Evolutionary conservation across 2,113 vertebrate genomes (phyloP).

Genomic region (Chloropsis cyanopogon): DNA sequence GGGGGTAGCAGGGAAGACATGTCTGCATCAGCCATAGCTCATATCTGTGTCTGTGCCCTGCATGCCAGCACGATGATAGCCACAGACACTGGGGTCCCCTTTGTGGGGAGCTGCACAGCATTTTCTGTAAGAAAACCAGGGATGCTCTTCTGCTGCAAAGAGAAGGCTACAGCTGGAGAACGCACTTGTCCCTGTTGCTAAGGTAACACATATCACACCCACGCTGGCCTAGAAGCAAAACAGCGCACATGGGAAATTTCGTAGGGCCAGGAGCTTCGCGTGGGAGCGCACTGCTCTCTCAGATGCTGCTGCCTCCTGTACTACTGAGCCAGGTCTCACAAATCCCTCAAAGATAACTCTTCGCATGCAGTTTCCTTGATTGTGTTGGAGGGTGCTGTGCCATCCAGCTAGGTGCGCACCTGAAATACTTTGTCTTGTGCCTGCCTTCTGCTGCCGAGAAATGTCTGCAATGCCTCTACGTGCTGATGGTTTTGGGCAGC

Average conservation of each 20-base stretch:
- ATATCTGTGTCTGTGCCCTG: neutral
- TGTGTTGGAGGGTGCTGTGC: neutral
- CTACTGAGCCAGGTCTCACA: neutral
- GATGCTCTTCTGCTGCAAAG: neutral
- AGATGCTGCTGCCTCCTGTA: neutral
- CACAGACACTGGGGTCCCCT: neutral
- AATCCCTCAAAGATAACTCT: neutral
- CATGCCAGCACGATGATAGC: neutral
- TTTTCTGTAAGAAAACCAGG: neutral
- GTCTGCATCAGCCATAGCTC: neutral
- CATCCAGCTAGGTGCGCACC: neutral
- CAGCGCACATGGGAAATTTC: neutral
- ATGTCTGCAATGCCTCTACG: neutral
- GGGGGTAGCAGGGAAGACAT: neutral
- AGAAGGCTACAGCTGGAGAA: conserved; percentile 29
- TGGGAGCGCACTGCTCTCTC: neutral
- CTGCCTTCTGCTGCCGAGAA: neutral
- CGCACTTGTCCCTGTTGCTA: conserved; percentile 28
- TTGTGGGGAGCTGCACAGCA: neutral
- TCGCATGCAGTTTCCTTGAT: neutral
- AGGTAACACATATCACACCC: conserved; percentile 17
- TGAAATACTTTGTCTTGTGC: neutral
- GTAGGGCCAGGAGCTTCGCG: neutral
- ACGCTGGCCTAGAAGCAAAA: neutral
- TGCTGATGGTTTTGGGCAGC: neutral